Percentiles rank a stretch among this genome's conserved stretches.
Conservation (phyloP, 2,113 vertebrate genomes). For the Platysteira castanea region DNA sequence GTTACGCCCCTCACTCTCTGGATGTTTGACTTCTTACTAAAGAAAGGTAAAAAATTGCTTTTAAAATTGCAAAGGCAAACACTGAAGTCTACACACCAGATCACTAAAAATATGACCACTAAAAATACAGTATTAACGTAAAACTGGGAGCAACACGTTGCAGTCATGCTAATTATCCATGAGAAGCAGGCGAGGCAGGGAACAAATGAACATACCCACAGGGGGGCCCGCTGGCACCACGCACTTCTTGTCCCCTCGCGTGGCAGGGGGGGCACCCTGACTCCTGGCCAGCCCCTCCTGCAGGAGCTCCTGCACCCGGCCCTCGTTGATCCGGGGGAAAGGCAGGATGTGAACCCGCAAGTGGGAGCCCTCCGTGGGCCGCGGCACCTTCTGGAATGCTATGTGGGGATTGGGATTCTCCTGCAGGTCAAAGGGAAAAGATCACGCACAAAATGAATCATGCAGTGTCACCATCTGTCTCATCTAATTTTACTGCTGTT, state of each 20-base stretch:
- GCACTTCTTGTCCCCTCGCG: conserved; percentile 86
- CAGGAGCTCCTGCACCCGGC: conserved; percentile 83
- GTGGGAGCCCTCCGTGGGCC: conserved; percentile 96
- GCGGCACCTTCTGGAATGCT: conserved; percentile 96
- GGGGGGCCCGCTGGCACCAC: conserved; percentile 93
- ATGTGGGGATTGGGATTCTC: conserved; percentile 98
- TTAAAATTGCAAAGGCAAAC: not conserved
- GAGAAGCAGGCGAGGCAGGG: not conserved
- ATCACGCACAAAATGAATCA: not conserved
- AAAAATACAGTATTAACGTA: not conserved
- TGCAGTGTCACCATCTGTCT: not conserved
- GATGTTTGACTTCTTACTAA: not conserved
- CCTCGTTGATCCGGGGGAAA: conserved; percentile 85
- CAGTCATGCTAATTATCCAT: not conserved
- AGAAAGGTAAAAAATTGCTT: not conserved
- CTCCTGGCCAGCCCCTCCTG: conserved; percentile 83
- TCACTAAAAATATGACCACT: rapidly evolving
- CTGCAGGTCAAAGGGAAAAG: conserved; percentile 60
- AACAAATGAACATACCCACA: conserved; percentile 81
- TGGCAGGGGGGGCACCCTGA: conserved; percentile 65
- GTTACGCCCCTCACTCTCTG: not conserved
- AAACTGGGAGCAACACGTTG: not conserved
- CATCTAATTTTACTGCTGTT: not conserved
- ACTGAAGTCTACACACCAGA: not conserved
- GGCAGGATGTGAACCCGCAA: conserved; percentile 91